phyloP scores from a whole-genome alignment of 2,888 invertebrate genomes.

The Tholera decimalis region DNA sequence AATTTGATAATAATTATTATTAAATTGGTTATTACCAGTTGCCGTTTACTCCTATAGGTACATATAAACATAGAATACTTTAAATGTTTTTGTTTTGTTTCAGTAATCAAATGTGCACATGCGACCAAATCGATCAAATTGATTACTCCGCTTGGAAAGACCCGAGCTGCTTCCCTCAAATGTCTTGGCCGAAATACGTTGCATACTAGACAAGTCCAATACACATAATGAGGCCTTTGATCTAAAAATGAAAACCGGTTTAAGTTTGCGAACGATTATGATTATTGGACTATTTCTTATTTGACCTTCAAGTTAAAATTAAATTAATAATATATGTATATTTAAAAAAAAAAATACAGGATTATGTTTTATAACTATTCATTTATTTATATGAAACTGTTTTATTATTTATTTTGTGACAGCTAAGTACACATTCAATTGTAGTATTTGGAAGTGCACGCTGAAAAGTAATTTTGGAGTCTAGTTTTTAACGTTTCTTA shows the following conservation, averaged over 20 bases:
- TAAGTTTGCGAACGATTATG: background rate
- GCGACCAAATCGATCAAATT: constrained; percentile 45
- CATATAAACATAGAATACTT: too few species aligned
- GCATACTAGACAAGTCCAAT: constrained; percentile 16
- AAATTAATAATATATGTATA: background rate
- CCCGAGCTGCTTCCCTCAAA: constrained; percentile 5
- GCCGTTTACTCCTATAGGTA: too few species aligned
- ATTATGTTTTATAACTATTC: constrained; percentile 10
- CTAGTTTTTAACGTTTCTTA: background rate
- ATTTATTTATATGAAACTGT: background rate
- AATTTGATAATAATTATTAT: too few species aligned
- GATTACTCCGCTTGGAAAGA: constrained; percentile 53
- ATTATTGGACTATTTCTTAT: background rate
- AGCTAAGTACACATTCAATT: background rate
- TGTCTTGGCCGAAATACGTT: constrained; percentile 12
- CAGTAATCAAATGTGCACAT: constrained; percentile 51
- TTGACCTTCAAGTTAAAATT: constrained; percentile 3
- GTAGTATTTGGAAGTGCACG: background rate
- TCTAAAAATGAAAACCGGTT: constrained; percentile 10
- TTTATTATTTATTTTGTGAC: background rate
- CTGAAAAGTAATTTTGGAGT: too few species aligned
- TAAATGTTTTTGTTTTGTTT: too few species aligned
- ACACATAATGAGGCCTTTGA: background rate
- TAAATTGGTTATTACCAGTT: too few species aligned
- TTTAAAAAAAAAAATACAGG: too few species aligned